A percentile compares a stretch with the other conserved stretches of the same genome.
These are phyloP conservation scores for Campylomormyrus numenius DNA, from an alignment of 2,113 vertebrate species.

Conservation along the genomic window DNA sequence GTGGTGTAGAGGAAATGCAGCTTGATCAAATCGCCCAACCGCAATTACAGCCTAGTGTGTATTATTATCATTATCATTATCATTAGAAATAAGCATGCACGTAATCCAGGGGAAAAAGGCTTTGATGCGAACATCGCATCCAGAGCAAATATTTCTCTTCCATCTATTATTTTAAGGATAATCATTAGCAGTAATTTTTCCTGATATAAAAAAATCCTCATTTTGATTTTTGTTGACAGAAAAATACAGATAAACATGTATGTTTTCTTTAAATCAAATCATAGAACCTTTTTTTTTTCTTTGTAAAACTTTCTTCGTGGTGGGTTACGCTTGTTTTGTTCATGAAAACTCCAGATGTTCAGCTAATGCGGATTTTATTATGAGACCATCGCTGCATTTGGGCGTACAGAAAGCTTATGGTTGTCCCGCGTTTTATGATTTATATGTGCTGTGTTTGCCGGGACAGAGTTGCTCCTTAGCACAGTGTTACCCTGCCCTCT, in stretches of 20 bases:
- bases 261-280: neutral
- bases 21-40: neutral
- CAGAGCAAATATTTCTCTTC: neutral
- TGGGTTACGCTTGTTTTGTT: neutral
- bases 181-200: neutral
- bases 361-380: neutral
- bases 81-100: neutral
- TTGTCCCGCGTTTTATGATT: neutral
- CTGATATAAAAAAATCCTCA: neutral
- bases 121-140: neutral
- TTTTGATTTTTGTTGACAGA: neutral
- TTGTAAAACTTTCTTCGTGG: neutral
- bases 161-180: neutral
- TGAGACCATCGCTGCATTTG: neutral
- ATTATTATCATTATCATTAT: neutral
- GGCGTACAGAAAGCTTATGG: neutral
- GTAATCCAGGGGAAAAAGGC: neutral
- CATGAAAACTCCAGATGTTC: neutral
- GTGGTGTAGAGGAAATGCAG: neutral
- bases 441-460: neutral
- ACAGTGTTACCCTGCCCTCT: constrained; percentile 78
- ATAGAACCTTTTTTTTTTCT: neutral
- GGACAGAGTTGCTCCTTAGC: constrained; percentile 33
- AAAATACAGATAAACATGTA: neutral
- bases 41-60: neutral